Percentiles rank a stretch among this genome's conserved stretches.
phyloP scores from a whole-genome alignment of 2,113 vertebrate genomes.

The Phaethon lepturus region DNA sequence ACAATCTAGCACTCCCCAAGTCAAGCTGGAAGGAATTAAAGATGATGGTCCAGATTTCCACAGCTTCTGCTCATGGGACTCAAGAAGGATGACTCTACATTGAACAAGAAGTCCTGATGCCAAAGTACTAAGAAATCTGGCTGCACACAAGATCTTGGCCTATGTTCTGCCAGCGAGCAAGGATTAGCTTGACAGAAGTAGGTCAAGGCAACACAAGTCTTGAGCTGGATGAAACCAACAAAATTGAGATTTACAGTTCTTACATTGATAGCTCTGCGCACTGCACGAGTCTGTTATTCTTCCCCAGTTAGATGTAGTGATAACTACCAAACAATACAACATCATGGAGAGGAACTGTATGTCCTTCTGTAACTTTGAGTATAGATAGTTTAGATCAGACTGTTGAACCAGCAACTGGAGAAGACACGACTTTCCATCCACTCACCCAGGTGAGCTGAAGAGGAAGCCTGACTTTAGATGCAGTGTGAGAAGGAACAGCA shows the following conservation, averaged over 20 bases:
- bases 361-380: neutral
- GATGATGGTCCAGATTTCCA: neutral
- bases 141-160: neutral
- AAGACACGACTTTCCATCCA: neutral
- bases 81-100: neutral
- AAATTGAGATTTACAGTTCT: neutral
- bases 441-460: neutral
- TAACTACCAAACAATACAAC: neutral
- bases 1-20: neutral
- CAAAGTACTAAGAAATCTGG: neutral
- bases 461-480: neutral
- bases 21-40: neutral
- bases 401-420: neutral
- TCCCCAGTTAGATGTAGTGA: neutral
- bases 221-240: neutral
- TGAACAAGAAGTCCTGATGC: neutral
- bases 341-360: neutral
- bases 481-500: neutral
- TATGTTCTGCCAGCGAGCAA: neutral
- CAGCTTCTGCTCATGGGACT: neutral
- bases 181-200: neutral
- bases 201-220: neutral
- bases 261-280: accelerated
- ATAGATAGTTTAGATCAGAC: neutral
- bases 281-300: neutral